Evolutionary conservation across 2,888 invertebrate genomes (phyloP).

Genomic region (Perithous albicinctus): DNA sequence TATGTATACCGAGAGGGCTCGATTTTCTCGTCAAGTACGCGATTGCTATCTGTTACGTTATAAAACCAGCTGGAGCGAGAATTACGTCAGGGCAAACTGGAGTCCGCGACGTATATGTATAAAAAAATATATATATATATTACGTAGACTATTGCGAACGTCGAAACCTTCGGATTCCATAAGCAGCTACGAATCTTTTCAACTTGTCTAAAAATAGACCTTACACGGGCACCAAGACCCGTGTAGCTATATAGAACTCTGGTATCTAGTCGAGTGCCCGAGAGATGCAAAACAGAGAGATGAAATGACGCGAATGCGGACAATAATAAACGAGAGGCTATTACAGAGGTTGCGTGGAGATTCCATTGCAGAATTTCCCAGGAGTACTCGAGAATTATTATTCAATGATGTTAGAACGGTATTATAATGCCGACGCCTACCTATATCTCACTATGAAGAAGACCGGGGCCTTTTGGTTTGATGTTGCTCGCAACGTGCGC

Average conservation of each 20-base stretch:
- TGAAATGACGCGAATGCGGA: constrained; percentile 24
- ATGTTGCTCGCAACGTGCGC: no score
- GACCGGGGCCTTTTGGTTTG: background rate
- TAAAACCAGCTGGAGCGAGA: constrained; percentile 31
- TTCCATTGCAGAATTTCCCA: background rate
- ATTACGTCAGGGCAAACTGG: constrained; percentile 60
- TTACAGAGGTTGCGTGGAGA: constrained; percentile 1
- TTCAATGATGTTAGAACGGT: background rate
- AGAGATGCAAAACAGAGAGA: constrained; percentile 13
- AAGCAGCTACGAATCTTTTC: constrained; percentile 61
- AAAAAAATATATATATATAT: constrained; percentile 30
- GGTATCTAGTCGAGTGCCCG: background rate
- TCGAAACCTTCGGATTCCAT: constrained; percentile 66
- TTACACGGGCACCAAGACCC: constrained; percentile 37
- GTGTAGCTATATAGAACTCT: background rate
- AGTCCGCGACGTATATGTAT: constrained; percentile 45
- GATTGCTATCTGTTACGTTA: constrained; percentile 23
- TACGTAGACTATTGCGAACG: constrained; percentile 19
- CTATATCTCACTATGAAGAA: background rate
- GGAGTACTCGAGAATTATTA: background rate
- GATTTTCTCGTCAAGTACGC: constrained; percentile 6
- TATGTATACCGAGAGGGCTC: background rate
- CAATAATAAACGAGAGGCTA: constrained; percentile 8
- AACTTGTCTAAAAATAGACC: constrained; percentile 66
- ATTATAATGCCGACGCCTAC: background rate